Percentiles rank a stretch among this genome's conserved stretches.
These are phyloP conservation scores for Heteronetta atricapilla DNA, from an alignment of 2,113 vertebrate species.

Conservation along the genomic window DNA sequence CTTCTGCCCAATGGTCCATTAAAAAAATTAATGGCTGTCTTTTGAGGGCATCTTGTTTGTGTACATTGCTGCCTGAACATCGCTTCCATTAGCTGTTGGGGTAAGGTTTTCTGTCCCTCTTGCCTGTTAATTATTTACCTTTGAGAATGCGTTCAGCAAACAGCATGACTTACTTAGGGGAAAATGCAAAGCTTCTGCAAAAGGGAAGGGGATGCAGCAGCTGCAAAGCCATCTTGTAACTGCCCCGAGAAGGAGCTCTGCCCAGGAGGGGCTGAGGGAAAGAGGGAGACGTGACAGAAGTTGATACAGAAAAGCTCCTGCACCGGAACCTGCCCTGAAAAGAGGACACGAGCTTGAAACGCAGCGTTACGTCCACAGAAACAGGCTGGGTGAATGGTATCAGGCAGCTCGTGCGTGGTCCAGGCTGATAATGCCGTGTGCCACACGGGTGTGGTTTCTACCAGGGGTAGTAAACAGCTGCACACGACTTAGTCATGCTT, in stretches of 20 bases:
- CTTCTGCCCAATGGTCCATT: background rate
- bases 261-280: background rate
- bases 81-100: background rate
- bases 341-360: background rate
- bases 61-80: constrained; percentile 10
- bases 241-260: background rate
- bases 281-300: background rate
- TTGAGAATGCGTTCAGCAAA: constrained; percentile 16
- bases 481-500: constrained; percentile 36
- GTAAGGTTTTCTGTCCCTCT: constrained; percentile 38
- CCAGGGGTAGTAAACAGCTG: constrained; percentile 19
- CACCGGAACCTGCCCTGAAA: background rate
- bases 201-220: background rate
- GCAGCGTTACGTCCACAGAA: background rate
- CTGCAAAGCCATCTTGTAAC: background rate
- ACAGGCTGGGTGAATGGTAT: background rate
- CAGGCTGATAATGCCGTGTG: background rate
- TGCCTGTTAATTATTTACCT: constrained; percentile 59
- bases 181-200: constrained; percentile 23
- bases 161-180: background rate
- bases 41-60: background rate
- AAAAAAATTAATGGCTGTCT: background rate
- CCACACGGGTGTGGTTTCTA: constrained; percentile 27
- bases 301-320: background rate
- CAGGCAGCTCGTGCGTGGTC: background rate